Conservation (phyloP, 2,888 invertebrate species). For the Caenorhabditis sp. region DNA sequence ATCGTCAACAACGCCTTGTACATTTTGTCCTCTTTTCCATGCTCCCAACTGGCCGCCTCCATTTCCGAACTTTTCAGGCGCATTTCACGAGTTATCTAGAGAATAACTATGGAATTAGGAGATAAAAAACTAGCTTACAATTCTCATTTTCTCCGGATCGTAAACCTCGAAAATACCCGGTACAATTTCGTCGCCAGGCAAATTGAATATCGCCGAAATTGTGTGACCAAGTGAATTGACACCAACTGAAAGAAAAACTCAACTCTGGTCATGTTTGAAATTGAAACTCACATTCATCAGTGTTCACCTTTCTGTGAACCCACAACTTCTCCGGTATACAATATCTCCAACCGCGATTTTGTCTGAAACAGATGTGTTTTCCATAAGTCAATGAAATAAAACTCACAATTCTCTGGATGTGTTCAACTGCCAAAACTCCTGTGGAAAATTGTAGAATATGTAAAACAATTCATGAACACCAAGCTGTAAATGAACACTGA, state of each 20-base stretch:
- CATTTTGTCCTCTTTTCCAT: neutral
- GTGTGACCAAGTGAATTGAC: neutral
- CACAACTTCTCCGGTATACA: constrained; percentile 23
- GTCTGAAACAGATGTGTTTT: constrained; percentile 16
- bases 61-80: neutral
- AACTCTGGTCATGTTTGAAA: too few relatives aligned
- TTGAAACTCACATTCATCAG: neutral
- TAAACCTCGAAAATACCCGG: constrained; percentile 26
- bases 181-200: neutral
- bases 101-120: neutral
- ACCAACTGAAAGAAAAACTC: neutral
- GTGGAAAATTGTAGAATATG: constrained; percentile 34
- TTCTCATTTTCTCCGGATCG: constrained; percentile 26
- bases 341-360: constrained; percentile 34
- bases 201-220: neutral
- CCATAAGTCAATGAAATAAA: neutral
- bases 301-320: neutral
- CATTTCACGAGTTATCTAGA: neutral
- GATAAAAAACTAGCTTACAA: constrained; percentile 10
- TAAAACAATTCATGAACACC: constrained; percentile 32
- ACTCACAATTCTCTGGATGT: constrained; percentile 36
- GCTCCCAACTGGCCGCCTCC: neutral
- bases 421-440: constrained; percentile 34
- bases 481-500: neutral
- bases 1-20: neutral